phyloP scores from a whole-genome alignment of 2,797 vertebrate species.

The Selene dorsalis region DNA sequence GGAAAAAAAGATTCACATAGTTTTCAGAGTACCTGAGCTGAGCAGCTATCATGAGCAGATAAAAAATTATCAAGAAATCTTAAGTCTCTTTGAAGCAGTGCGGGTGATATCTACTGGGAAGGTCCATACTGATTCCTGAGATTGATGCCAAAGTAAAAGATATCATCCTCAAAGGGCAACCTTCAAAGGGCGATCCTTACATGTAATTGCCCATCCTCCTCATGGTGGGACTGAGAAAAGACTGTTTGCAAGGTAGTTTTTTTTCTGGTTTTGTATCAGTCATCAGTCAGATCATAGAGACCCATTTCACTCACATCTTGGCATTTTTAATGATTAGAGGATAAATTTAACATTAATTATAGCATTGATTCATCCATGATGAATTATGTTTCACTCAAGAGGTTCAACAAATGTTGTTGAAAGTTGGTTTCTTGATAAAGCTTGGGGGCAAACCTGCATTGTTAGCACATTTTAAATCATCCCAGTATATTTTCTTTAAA shows the following conservation, averaged over 20 bases:
- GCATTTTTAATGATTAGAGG: conserved; percentile 47
- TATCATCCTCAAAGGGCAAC: conserved; percentile 76
- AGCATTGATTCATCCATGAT: conserved; percentile 15
- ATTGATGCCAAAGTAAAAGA: conserved; percentile 74
- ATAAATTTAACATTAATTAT: conserved; percentile 39
- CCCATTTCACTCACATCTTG: conserved; percentile 21
- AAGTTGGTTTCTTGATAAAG: conserved; percentile 25
- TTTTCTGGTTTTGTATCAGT: conserved; percentile 44
- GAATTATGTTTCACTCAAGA: conserved; percentile 26
- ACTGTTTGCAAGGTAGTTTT: conserved; percentile 55
- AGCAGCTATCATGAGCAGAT: conserved; percentile 53
- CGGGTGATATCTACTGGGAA: conserved; percentile 66
- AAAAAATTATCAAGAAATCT: conserved; percentile 57
- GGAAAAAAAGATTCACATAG: conserved; percentile 35
- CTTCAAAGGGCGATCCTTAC: conserved; percentile 74
- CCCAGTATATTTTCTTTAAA: neutral
- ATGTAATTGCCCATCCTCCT: conserved; percentile 72
- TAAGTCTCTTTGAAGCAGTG: conserved; percentile 66
- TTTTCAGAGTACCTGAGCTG: conserved; percentile 52
- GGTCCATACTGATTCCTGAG: conserved; percentile 60
- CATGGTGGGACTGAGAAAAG: conserved; percentile 50
- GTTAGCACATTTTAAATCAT: conserved; percentile 26
- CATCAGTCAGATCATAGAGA: conserved; percentile 34
- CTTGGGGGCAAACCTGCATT: conserved; percentile 7
- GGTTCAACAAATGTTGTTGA: conserved; percentile 18